Evolutionary conservation across 2,113 vertebrate species (phyloP).

Genomic region (Rutilus rutilus): DNA sequence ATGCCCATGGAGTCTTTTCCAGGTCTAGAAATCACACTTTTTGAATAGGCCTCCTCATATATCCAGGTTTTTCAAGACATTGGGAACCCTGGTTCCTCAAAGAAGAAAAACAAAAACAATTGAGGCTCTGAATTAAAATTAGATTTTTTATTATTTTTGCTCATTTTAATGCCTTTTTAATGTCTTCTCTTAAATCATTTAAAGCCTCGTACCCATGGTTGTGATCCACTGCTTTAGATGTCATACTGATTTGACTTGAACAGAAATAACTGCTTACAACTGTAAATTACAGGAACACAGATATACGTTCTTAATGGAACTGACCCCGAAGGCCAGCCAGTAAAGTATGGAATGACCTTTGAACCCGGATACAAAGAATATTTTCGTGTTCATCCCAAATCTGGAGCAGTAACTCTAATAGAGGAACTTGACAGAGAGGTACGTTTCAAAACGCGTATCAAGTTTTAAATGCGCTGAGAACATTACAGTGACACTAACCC

Average conservation of each 20-base stretch:
- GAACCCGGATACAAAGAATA: slow-evolving; percentile 84
- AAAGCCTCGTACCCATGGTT: not conserved
- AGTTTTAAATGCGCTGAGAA: not conserved
- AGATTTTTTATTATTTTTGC: too few species aligned
- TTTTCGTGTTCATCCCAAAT: slow-evolving; percentile 84
- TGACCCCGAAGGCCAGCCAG: slow-evolving; percentile 88
- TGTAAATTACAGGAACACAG: slow-evolving; percentile 80
- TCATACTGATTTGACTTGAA: too few species aligned
- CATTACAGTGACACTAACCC: not conserved
- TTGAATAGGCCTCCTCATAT: too few species aligned
- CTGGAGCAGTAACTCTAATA: slow-evolving; percentile 87
- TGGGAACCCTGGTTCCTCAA: too few species aligned
- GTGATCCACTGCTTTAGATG: not conserved
- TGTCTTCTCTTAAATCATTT: not conserved
- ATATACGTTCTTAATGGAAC: slow-evolving; percentile 93
- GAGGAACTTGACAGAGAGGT: slow-evolving; percentile 95
- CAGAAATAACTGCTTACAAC: not conserved
- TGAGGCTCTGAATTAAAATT: too few species aligned
- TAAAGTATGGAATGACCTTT: slow-evolving; percentile 88
- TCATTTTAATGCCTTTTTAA: too few species aligned
- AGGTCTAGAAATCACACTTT: too few species aligned
- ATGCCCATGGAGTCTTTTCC: too few species aligned
- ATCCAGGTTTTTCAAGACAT: too few species aligned
- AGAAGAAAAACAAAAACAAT: too few species aligned
- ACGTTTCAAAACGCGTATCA: slow-evolving; percentile 24